Percentiles rank a stretch among this genome's conserved stretches.
Evolutionary conservation across 2,113 vertebrate species (phyloP).

Genomic region (Columba janthina): DNA sequence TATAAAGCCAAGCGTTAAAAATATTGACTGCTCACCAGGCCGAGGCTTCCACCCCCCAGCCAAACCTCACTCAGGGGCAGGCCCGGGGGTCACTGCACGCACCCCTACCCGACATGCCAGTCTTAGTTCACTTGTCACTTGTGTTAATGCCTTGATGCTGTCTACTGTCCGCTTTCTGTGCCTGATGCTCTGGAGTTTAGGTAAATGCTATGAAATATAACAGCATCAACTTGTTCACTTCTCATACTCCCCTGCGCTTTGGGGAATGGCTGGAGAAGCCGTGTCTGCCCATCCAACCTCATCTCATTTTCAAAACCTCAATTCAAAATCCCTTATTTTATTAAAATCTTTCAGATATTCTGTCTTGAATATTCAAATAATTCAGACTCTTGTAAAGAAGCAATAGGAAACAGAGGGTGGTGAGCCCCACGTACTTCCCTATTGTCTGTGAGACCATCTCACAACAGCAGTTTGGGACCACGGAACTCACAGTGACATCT

Average conservation of each 20-base stretch:
- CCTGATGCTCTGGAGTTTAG: background rate
- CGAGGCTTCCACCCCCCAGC: background rate
- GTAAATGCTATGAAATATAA: background rate
- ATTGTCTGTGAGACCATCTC: background rate
- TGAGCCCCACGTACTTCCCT: background rate
- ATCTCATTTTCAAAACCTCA: background rate
- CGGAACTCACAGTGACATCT: background rate
- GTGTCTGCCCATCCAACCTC: background rate
- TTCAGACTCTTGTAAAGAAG: background rate
- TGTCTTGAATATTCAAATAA: background rate
- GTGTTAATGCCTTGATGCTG: background rate
- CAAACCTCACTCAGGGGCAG: background rate
- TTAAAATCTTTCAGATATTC: background rate
- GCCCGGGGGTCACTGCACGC: background rate
- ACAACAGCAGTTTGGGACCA: rapidly evolving
- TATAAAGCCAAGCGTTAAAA: background rate
- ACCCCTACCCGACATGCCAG: rapidly evolving
- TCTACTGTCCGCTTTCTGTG: background rate
- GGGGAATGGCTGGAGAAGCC: background rate
- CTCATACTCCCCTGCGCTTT: background rate
- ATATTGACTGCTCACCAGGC: background rate
- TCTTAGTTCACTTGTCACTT: background rate
- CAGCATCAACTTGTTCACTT: background rate
- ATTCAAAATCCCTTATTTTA: background rate
- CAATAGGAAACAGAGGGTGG: background rate